phyloP scores from a whole-genome alignment of 2,113 vertebrate genomes.

The Arvicanthis niloticus region DNA sequence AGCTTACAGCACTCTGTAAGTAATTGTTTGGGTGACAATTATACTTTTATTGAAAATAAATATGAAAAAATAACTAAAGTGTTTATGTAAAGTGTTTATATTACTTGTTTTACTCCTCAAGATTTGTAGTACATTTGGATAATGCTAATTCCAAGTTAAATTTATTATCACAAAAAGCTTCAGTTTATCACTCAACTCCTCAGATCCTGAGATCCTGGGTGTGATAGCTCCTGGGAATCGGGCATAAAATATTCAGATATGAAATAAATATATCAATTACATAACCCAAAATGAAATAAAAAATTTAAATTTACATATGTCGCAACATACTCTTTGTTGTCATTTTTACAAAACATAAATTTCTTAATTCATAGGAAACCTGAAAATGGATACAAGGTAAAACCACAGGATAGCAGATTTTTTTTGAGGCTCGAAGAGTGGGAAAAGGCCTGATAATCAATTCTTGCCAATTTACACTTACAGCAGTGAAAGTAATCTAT shows the following conservation, averaged over 20 bases:
- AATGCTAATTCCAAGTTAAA: not conserved
- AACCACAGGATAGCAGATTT: not conserved
- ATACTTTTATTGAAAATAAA: constrained; percentile 58
- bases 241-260: not conserved
- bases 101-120: constrained; percentile 21
- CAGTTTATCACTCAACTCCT: not conserved
- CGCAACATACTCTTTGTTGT: not conserved
- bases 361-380: not conserved
- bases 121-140: constrained; percentile 55
- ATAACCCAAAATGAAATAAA: not conserved
- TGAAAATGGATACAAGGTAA: not conserved
- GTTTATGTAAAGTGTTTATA: not conserved
- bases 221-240: no score
- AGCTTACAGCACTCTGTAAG: constrained; percentile 49
- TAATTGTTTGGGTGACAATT: constrained; percentile 44
- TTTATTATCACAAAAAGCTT: not conserved
- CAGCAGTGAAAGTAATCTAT: not conserved
- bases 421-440: not conserved
- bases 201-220: no score
- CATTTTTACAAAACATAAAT: not conserved
- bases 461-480: not conserved
- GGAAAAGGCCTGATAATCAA: not conserved
- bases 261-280: not conserved
- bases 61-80: constrained; percentile 51
- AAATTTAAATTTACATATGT: not conserved